These are phyloP conservation scores for Ceyx melanurus DNA, from an alignment of 2,113 vertebrate genomes.

Conservation along the genomic window DNA sequence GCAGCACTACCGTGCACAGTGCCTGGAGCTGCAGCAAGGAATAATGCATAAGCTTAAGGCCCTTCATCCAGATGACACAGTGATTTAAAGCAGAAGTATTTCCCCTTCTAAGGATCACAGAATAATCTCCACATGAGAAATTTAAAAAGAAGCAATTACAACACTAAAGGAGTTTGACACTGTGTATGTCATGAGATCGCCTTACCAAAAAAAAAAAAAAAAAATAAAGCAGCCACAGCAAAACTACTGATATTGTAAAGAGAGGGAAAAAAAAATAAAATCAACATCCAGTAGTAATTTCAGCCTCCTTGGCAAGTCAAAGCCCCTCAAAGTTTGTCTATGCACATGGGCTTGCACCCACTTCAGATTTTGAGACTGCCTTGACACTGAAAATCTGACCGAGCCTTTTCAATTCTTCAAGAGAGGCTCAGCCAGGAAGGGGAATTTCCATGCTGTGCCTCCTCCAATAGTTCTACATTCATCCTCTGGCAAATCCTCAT, in stretches of 20 bases:
- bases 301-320: neutral
- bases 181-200: neutral
- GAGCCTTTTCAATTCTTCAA: neutral
- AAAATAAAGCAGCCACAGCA: neutral
- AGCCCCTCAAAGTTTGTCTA: neutral
- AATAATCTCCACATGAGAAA: neutral
- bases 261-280: neutral
- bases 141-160: neutral
- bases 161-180: neutral
- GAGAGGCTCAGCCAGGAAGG: neutral
- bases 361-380: neutral
- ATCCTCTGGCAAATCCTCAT: conserved; percentile 6
- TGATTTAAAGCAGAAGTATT: neutral
- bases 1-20: neutral
- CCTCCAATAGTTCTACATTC: neutral
- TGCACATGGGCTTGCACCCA: neutral
- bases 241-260: neutral
- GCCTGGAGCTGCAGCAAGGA: neutral
- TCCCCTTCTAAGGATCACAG: neutral
- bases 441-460: neutral
- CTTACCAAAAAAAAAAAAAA: neutral
- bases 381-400: neutral
- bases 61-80: neutral
- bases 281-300: neutral
- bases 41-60: neutral